Conservation (phyloP, 2,113 vertebrate genomes). For the Geococcyx californianus region DNA sequence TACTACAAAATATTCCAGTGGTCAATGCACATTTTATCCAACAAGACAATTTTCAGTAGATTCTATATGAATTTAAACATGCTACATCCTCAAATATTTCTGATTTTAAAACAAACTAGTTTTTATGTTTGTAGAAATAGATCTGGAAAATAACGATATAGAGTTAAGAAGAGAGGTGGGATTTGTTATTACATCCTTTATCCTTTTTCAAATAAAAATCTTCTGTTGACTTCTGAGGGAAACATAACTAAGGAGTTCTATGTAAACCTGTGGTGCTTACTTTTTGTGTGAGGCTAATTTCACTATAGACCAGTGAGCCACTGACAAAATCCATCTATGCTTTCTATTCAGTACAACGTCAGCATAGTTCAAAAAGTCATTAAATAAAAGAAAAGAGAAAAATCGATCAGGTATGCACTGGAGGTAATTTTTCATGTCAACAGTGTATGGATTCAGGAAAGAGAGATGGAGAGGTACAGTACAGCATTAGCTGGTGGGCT, state of each 20-base stretch:
- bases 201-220: background rate
- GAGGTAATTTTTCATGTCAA: constrained; percentile 19
- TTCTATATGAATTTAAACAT: background rate
- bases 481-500: background rate
- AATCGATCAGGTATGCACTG: background rate
- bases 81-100: background rate
- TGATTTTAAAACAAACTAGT: background rate
- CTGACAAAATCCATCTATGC: background rate
- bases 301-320: background rate
- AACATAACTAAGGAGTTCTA: background rate
- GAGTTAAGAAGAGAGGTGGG: background rate
- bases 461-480: background rate
- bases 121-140: background rate
- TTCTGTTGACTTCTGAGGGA: background rate
- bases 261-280: background rate
- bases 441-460: background rate
- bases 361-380: background rate
- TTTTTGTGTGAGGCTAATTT: background rate
- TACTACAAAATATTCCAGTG: background rate
- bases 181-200: background rate
- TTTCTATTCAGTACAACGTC: background rate
- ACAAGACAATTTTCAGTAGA: background rate
- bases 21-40: background rate
- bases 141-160: background rate
- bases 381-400: background rate